Base-by-base conservation (phyloP, 2,113 vertebrate genomes). In the Bujurquina vittata region DNA sequence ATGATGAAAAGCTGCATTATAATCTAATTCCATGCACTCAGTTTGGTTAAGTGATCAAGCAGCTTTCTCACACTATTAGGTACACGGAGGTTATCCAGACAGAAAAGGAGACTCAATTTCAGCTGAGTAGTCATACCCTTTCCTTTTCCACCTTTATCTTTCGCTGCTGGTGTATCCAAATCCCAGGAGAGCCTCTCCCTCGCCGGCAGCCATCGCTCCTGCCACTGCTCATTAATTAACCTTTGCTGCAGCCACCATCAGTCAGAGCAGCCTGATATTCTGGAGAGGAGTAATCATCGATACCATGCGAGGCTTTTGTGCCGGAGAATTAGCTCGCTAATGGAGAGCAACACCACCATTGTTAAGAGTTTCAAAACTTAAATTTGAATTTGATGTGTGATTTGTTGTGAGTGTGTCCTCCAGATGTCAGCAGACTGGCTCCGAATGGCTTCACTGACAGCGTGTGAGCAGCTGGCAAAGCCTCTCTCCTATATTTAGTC, bases 151-250 rank as follows among this genome's bases (percentile, higher is more conserved):
- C 86, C 88, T 90, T 91, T 92, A 89, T 92, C 90, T 89, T 43
- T 55, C 6, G 1, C 84, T 85, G 35, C 84, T 61, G 80, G 80
- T 79, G 83, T 75, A 73, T 84, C 88, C 56, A 3, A 52, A 88
- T 90, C 92, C 90, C 89, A 10, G 80, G 90, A 88, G 90, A 80
- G 77, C 63, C 57, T 87, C 77, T 84, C 85, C 81, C 87, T 85
- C 57, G 84, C 88, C 63, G 61, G 82, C 83, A 90, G 90, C 89
- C 88, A 79, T 90, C 65, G 79, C 82, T 91, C 77, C 89, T 90
- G 89, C 90, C 90, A 75, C 82, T 78, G 89, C 91, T 92, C 90
- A 90, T 94, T 93, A 92, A 94, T 94, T 94, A 94, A 94, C 92
- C 93, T 94, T 93, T 93, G 87, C 89, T 88, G 90, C 83, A 74